These are phyloP conservation scores for Leucophora obtusa DNA, from an alignment of 2,888 invertebrate genomes.

Conservation along the genomic window DNA sequence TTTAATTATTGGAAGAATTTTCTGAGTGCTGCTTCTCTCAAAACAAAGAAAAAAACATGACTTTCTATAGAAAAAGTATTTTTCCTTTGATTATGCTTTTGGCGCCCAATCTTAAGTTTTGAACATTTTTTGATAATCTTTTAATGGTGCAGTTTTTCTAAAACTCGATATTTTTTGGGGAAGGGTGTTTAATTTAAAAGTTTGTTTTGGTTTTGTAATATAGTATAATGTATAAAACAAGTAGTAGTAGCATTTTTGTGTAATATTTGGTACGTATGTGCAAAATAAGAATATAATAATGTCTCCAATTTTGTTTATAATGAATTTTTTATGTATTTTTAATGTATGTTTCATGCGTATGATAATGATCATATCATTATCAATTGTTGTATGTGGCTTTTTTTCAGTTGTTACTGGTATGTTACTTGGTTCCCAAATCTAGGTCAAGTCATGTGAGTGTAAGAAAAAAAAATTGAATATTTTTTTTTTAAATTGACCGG, in stretches of 20 bases:
- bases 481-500: slow-evolving; percentile 7
- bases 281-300: slow-evolving; percentile 5
- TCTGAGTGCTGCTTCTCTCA: no score
- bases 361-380: slow-evolving; percentile 45
- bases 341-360: slow-evolving; percentile 38
- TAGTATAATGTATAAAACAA: no score
- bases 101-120: no score
- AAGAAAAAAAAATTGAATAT: not conserved
- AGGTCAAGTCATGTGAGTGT: slow-evolving; percentile 18
- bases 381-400: slow-evolving; percentile 23
- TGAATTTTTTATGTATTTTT: slow-evolving; percentile 47
- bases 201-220: not conserved
- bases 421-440: not conserved
- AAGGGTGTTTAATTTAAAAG: no score
- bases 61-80: no score
- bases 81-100: no score
- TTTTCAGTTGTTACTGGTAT: slow-evolving; percentile 9
- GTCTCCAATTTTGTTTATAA: slow-evolving; percentile 18
- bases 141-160: no score
- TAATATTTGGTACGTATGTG: no score
- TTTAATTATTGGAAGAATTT: no score
- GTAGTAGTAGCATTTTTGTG: not conserved
- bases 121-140: no score
- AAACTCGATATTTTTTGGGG: no score
- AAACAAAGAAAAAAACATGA: no score